Conservation (phyloP, 2,888 invertebrate genomes). For the Clunio marinus region DNA sequence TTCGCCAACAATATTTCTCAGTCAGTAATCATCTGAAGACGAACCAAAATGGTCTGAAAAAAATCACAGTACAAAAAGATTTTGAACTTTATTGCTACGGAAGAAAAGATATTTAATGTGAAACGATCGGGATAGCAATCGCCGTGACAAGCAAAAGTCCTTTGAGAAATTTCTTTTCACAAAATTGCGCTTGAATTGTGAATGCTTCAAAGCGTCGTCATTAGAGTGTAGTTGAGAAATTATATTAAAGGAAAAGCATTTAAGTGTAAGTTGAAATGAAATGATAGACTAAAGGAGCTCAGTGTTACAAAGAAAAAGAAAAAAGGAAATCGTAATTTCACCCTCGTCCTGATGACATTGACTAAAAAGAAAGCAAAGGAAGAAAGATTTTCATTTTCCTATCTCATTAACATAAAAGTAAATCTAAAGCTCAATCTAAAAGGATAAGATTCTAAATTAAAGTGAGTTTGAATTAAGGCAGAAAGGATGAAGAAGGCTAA, state of each 20-base stretch:
- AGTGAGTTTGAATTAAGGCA: neutral
- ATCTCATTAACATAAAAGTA: constrained; percentile 16
- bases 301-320: constrained; percentile 3
- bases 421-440: constrained; percentile 16
- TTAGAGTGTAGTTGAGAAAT: neutral
- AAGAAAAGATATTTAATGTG: too few species aligned
- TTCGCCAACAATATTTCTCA: neutral
- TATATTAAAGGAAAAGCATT: neutral
- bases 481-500: constrained; percentile 33
- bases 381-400: neutral
- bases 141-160: too few species aligned
- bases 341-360: neutral
- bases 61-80: neutral
- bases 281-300: too few species aligned
- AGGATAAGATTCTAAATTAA: constrained; percentile 2
- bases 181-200: neutral
- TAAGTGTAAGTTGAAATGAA: neutral
- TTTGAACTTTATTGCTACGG: too few species aligned
- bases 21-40: constrained; percentile 37
- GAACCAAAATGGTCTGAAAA: constrained; percentile 5
- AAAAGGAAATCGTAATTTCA: neutral
- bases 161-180: neutral
- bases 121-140: too few species aligned
- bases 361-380: neutral
- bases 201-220: neutral